These are phyloP conservation scores for Nemoura dubitans DNA, from an alignment of 2,888 invertebrate species.

Conservation along the genomic window DNA sequence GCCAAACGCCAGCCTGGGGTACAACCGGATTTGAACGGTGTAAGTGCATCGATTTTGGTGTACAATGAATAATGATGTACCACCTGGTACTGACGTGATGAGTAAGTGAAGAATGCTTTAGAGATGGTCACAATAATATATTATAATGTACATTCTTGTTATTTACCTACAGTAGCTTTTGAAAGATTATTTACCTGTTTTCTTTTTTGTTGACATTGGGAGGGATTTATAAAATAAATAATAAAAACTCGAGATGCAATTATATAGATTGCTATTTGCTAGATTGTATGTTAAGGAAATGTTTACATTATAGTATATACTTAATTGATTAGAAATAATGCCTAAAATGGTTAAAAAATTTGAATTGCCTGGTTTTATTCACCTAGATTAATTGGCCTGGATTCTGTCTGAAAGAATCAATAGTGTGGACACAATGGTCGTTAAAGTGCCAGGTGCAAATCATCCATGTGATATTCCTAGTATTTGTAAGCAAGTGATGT, in stretches of 20 bases:
- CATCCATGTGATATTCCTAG: no score
- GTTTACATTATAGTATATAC: background rate
- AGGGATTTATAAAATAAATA: background rate
- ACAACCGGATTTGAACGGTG: background rate
- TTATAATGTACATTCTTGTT: slow-evolving; percentile 7
- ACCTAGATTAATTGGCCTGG: background rate
- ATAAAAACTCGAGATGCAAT: background rate
- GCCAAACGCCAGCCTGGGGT: background rate
- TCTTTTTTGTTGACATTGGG: background rate
- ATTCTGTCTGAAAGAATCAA: no score
- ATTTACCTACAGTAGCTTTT: background rate
- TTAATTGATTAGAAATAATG: background rate
- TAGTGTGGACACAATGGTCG: no score
- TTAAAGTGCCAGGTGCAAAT: no score
- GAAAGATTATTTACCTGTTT: background rate
- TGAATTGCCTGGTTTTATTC: background rate
- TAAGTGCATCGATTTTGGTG: background rate
- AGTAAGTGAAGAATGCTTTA: background rate
- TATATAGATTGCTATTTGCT: background rate
- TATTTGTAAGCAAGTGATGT: no score
- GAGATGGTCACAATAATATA: background rate
- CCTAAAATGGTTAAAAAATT: background rate
- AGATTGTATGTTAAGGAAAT: background rate
- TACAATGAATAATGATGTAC: background rate
- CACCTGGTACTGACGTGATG: background rate